Conservation (phyloP, 1,140 invertebrate species). For the Cyrtorhinus lividipennis region DNA sequence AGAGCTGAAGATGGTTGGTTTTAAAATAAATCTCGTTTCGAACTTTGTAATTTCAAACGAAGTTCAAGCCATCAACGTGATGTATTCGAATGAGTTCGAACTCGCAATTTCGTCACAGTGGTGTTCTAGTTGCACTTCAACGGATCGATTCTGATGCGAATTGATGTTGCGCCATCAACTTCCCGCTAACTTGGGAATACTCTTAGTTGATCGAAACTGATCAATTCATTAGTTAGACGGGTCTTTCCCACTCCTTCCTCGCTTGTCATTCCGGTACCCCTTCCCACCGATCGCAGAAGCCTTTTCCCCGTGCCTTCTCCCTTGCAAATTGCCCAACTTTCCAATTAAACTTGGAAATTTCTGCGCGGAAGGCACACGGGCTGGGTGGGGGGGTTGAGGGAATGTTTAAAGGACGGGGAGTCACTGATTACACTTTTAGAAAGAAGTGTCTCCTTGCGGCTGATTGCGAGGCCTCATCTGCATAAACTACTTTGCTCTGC, state of each 20-base stretch:
- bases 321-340: not conserved
- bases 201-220: not conserved
- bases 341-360: not conserved
- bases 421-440: not conserved
- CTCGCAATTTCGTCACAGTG: too few relatives aligned
- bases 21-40: too few relatives aligned
- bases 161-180: too few relatives aligned
- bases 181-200: too few relatives aligned
- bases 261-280: too few relatives aligned
- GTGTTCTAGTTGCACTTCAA: too few relatives aligned
- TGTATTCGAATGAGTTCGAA: too few relatives aligned
- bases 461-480: not conserved
- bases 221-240: not conserved
- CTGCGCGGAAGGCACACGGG: not conserved
- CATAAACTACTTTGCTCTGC: not conserved
- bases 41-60: too few relatives aligned
- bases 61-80: too few relatives aligned
- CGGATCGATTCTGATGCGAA: too few relatives aligned
- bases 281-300: not conserved
- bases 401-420: too few relatives aligned
- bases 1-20: too few relatives aligned
- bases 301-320: not conserved
- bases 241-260: not conserved
- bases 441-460: not conserved
- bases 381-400: not conserved